Conservation (phyloP, 2,113 vertebrate genomes). For the Crotalus tigris region DNA sequence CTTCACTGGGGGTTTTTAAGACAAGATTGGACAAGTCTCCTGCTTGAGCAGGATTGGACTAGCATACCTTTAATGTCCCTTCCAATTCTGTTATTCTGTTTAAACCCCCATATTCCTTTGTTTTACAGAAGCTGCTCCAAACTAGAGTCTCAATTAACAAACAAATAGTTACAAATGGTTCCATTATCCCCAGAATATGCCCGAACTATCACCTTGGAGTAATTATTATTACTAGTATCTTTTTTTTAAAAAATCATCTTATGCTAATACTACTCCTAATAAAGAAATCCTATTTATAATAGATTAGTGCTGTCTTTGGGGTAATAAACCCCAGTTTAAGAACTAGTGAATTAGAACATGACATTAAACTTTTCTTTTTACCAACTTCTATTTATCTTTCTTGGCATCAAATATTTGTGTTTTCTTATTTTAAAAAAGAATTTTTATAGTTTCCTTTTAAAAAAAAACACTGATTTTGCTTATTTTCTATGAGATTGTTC, state of each 20-base stretch:
- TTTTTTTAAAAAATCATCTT: neutral
- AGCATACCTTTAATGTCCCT: no score
- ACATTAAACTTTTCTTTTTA: neutral
- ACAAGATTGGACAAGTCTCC: no score
- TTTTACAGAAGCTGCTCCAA: no score
- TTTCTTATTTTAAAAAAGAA: neutral
- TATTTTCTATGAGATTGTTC: neutral
- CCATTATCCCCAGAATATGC: no score
- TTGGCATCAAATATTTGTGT: neutral
- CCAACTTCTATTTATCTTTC: no score
- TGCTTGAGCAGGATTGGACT: no score
- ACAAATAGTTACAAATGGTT: no score
- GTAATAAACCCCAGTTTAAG: neutral
- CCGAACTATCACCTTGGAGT: neutral
- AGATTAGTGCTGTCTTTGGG: neutral
- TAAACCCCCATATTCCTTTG: no score
- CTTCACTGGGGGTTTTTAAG: no score
- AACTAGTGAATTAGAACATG: neutral
- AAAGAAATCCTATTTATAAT: neutral
- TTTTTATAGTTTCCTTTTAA: neutral
- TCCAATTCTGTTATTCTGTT: no score
- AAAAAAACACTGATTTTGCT: neutral
- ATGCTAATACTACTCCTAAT: no score
- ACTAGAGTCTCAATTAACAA: no score
- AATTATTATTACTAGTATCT: neutral